Conservation (phyloP, 2,797 vertebrate species). For the Sciurus vulgaris region DNA sequence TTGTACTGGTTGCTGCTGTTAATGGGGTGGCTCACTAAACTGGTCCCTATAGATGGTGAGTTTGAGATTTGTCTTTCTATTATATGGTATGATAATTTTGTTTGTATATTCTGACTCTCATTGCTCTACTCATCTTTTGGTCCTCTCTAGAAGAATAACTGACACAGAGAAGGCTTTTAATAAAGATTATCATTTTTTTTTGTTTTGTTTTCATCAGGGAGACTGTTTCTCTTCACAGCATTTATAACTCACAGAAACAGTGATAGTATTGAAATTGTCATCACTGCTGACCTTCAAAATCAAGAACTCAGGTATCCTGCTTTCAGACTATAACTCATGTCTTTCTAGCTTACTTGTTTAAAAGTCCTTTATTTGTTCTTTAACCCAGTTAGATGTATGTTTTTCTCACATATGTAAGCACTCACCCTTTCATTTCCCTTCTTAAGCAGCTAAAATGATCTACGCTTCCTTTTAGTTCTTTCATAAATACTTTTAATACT, state of each 20-base stretch:
- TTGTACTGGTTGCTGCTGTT: background rate
- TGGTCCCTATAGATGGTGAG: background rate
- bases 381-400: background rate
- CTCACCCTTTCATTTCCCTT: background rate
- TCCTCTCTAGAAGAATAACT: background rate
- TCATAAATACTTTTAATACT: background rate
- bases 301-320: background rate
- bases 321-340: background rate
- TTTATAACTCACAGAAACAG: background rate
- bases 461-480: constrained; percentile 25
- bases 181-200: background rate
- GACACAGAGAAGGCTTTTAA: background rate
- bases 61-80: background rate
- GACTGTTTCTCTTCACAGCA: background rate
- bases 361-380: background rate
- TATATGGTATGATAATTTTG: background rate
- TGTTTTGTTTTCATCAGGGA: background rate
- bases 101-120: background rate
- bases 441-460: background rate
- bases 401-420: background rate
- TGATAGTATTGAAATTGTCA: background rate
- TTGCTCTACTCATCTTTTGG: background rate
- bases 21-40: background rate
- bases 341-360: background rate
- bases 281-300: background rate